Evolutionary conservation across 2,888 invertebrate species (phyloP).

Genomic region (Calliopum simillimum): DNA sequence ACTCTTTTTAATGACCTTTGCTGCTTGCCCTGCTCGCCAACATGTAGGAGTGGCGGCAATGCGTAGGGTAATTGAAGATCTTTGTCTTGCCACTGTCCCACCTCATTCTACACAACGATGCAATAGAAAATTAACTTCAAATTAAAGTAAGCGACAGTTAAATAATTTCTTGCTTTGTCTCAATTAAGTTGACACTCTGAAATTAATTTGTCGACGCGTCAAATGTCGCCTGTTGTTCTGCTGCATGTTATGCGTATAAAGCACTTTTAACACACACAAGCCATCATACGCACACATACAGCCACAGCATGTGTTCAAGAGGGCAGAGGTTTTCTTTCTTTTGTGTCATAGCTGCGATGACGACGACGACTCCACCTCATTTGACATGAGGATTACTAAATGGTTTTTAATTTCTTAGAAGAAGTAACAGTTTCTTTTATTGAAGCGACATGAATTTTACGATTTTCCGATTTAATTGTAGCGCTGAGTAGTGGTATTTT

Average conservation of each 20-base stretch:
- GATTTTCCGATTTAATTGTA: not conserved
- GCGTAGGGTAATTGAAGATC: not conserved
- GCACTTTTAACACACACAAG: too few relatives aligned
- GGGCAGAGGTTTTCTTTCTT: not conserved
- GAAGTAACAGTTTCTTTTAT: not conserved
- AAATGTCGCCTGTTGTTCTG: too few relatives aligned
- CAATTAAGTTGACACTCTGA: constrained; percentile 14
- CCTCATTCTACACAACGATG: too few relatives aligned
- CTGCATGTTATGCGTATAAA: too few relatives aligned
- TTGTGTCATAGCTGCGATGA: not conserved
- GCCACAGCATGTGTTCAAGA: constrained; percentile 11
- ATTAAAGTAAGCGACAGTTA: not conserved
- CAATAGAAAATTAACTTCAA: not conserved
- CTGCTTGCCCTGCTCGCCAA: not conserved
- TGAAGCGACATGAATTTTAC: not conserved
- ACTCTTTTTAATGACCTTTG: constrained; percentile 5
- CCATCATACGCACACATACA: too few relatives aligned
- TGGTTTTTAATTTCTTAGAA: not conserved
- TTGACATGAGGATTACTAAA: not conserved
- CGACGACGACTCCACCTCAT: too few relatives aligned
- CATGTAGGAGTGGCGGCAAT: too few relatives aligned
- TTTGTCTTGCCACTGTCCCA: not conserved
- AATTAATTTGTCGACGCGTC: constrained; percentile 12
- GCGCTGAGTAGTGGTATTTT: not conserved
- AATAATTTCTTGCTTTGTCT: not conserved